Evolutionary conservation across 2,888 invertebrate genomes (phyloP).

Genomic region (Thyatira batis): DNA sequence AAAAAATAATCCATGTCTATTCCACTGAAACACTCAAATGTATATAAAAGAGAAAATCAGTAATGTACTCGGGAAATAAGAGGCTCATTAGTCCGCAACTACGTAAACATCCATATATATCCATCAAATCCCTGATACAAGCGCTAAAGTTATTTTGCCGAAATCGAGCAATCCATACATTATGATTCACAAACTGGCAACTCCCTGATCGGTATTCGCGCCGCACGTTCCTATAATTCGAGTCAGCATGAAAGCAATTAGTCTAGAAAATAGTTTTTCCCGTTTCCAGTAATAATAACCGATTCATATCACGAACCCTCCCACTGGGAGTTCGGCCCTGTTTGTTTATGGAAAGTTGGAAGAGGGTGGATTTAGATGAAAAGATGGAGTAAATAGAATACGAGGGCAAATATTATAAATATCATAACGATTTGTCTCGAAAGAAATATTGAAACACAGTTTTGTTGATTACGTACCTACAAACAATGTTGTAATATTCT

Average conservation of each 20-base stretch:
- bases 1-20: too few relatives aligned
- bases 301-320: slow-evolving; percentile 38
- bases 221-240: background rate
- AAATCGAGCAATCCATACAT: slow-evolving; percentile 8
- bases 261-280: slow-evolving; percentile 42
- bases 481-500: background rate
- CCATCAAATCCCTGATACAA: background rate
- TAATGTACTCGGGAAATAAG: background rate
- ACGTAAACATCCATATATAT: background rate
- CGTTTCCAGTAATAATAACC: slow-evolving; percentile 23
- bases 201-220: slow-evolving; percentile 8
- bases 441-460: too few relatives aligned
- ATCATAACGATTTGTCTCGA: background rate
- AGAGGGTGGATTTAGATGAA: background rate
- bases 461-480: too few relatives aligned
- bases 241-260: slow-evolving; percentile 38
- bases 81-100: background rate
- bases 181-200: slow-evolving; percentile 6
- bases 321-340: slow-evolving; percentile 28
- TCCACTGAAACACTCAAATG: too few relatives aligned
- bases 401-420: background rate
- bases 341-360: slow-evolving; percentile 32
- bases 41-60: too few relatives aligned
- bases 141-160: background rate
- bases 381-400: background rate